These are phyloP conservation scores for Campylorhamphus procurvoides DNA, from an alignment of 2,113 vertebrate genomes.

Conservation along the genomic window DNA sequence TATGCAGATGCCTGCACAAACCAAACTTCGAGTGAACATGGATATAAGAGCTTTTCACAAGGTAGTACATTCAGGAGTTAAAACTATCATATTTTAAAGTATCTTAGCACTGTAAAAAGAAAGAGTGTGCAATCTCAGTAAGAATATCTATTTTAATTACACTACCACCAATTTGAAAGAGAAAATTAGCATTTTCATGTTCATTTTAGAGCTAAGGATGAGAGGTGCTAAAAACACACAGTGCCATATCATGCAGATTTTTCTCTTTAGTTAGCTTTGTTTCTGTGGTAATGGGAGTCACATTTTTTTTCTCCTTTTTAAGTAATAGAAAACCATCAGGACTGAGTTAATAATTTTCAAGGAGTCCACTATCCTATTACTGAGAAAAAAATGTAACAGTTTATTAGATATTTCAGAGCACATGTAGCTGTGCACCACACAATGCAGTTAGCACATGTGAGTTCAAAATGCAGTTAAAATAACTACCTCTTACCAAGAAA, in stretches of 20 bases:
- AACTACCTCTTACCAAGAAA: neutral
- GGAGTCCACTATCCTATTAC: neutral
- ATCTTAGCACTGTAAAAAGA: neutral
- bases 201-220: neutral
- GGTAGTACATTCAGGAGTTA: neutral
- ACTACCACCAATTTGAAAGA: neutral
- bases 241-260: neutral
- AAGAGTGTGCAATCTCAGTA: neutral
- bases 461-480: neutral
- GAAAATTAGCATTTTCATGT: neutral
- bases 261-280: neutral
- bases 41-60: neutral
- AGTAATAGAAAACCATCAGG: neutral
- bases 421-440: neutral
- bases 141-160: conserved; percentile 16
- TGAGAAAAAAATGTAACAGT: neutral
- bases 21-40: neutral
- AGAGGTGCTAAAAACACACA: neutral
- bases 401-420: neutral
- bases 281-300: neutral
- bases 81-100: neutral
- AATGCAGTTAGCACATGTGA: neutral
- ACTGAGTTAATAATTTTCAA: neutral
- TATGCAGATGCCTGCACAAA: neutral
- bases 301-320: neutral